Conservation (phyloP, 2,113 vertebrate species). For the Pavo muticus region DNA sequence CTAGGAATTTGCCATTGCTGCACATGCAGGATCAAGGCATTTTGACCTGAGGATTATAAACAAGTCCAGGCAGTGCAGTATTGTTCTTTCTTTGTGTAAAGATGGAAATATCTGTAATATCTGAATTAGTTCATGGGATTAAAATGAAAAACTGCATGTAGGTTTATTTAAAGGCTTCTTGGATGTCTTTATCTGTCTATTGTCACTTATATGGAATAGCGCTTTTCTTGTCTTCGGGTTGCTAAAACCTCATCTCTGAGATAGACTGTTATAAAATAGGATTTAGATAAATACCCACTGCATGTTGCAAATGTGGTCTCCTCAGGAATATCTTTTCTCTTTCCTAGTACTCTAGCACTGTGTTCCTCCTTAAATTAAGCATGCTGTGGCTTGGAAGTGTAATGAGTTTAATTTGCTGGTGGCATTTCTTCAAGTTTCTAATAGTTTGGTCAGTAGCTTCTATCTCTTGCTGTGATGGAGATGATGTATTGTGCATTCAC, state of each 20-base stretch:
- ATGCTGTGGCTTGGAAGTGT: background rate
- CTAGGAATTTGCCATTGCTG: background rate
- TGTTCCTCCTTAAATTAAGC: background rate
- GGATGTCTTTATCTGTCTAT: background rate
- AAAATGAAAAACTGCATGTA: background rate
- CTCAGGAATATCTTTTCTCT: background rate
- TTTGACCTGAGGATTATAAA: constrained; percentile 21
- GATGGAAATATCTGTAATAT: background rate
- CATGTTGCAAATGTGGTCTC: background rate
- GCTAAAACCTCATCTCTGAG: background rate
- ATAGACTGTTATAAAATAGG: background rate
- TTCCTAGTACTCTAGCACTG: background rate
- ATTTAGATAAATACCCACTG: background rate
- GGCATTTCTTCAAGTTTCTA: background rate
- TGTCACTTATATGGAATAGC: background rate
- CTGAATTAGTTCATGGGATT: background rate
- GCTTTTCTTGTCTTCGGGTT: background rate
- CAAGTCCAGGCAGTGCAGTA: accelerated
- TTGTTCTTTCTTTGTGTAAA: background rate
- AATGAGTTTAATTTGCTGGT: background rate
- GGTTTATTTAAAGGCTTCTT: background rate
- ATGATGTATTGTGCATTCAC: background rate
- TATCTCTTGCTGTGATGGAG: background rate
- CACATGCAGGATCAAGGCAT: background rate
- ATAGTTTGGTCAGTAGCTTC: background rate